Evolutionary conservation across 2,888 invertebrate species (phyloP).

Genomic region (Drosophila aldrichi): DNA sequence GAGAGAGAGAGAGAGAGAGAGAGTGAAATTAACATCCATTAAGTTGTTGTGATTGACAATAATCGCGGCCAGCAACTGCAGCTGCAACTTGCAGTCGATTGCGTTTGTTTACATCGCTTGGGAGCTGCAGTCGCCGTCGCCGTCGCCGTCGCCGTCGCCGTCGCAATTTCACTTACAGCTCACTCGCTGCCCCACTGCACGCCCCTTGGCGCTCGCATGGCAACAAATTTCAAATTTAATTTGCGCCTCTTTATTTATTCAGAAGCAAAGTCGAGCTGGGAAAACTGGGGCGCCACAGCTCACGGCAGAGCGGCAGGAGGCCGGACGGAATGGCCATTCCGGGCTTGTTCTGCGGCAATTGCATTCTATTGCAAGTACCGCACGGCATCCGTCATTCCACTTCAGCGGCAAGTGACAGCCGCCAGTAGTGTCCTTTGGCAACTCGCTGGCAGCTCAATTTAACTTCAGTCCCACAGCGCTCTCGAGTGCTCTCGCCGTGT

Average conservation of each 20-base stretch:
- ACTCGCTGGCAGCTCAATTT: constrained; percentile 58
- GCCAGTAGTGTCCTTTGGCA: constrained; percentile 9
- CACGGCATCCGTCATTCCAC: constrained; percentile 38
- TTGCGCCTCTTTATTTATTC: constrained; percentile 72
- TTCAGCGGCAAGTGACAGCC: constrained; percentile 41
- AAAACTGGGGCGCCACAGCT: constrained; percentile 29
- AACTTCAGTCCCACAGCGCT: constrained; percentile 26
- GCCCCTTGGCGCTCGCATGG: constrained; percentile 8
- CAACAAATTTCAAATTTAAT: constrained; percentile 71
- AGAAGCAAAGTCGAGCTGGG: constrained; percentile 47
- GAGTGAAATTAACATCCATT: constrained; percentile 18
- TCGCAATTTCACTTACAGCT: not conserved
- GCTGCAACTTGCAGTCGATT: not conserved
- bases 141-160: too few species aligned
- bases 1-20: not conserved
- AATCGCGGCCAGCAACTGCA: constrained; percentile 34
- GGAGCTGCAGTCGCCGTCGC: not conserved
- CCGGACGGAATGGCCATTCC: too few species aligned
- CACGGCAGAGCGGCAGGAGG: constrained; percentile 12
- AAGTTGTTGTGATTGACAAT: constrained; percentile 41
- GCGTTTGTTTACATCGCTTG: not conserved
- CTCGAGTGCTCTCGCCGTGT: constrained; percentile 14
- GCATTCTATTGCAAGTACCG: constrained; percentile 40
- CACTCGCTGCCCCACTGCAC: not conserved
- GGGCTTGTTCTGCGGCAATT: constrained; percentile 11